Conservation (phyloP, 2,797 vertebrate species). For the Danionella dracula region DNA sequence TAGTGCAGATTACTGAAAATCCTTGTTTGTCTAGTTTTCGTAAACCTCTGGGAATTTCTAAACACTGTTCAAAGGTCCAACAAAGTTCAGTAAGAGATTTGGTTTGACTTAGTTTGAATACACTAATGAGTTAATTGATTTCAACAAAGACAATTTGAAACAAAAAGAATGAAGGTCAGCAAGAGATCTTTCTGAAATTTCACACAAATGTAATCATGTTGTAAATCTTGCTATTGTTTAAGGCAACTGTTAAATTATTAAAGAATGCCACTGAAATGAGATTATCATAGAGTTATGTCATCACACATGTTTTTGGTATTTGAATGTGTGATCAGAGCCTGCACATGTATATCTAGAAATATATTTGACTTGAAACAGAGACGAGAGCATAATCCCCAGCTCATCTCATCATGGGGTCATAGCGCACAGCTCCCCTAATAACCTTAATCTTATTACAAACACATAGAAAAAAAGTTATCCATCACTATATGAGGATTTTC, state of each 20-base stretch:
- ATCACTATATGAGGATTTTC: slow-evolving; percentile 83
- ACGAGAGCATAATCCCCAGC: slow-evolving; percentile 30
- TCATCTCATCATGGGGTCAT: slow-evolving; percentile 36
- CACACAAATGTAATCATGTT: slow-evolving; percentile 87
- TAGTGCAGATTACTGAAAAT: background rate
- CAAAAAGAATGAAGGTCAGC: background rate
- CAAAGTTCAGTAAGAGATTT: background rate
- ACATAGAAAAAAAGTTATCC: slow-evolving; percentile 79
- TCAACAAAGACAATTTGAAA: background rate
- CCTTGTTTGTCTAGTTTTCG: background rate
- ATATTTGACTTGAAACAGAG: slow-evolving; percentile 9
- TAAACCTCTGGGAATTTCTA: background rate
- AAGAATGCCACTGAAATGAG: background rate
- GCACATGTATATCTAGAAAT: background rate
- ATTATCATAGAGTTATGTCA: background rate
- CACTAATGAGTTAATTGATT: background rate
- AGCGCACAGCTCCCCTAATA: slow-evolving; percentile 48
- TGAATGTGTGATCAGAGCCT: background rate
- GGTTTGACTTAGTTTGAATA: background rate
- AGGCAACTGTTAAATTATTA: background rate
- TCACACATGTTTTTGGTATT: background rate
- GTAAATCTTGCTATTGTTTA: too few relatives aligned
- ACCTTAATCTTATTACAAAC: slow-evolving; percentile 74
- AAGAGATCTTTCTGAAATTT: slow-evolving; percentile 71
- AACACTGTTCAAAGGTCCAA: background rate